phyloP scores from a whole-genome alignment of 1,140 invertebrate genomes.

The Trichogramma pretiosum region DNA sequence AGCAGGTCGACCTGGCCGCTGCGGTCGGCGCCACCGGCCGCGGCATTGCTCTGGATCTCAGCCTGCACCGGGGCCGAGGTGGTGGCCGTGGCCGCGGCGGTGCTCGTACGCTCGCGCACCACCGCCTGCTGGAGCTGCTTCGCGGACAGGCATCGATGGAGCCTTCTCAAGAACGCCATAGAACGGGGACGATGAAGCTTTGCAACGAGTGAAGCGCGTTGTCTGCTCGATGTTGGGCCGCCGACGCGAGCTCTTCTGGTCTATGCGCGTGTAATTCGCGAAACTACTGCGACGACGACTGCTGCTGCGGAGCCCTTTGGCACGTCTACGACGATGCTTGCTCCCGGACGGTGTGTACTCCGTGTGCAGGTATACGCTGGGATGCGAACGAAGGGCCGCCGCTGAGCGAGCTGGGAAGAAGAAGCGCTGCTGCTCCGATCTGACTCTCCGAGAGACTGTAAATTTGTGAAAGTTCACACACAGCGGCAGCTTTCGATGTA shows the following conservation, averaged over 20 bases:
- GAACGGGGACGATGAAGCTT: too few relatives aligned
- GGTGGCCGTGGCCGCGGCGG: background rate
- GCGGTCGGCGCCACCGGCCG: background rate
- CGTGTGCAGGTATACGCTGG: too few relatives aligned
- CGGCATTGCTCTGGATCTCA: background rate
- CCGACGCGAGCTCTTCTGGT: conserved; percentile 4
- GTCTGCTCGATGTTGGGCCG: background rate
- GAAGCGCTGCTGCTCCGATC: too few relatives aligned
- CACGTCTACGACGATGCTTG: background rate
- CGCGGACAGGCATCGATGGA: conserved; percentile 29
- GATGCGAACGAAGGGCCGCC: too few relatives aligned
- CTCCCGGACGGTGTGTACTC: too few relatives aligned
- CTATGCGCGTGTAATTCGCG: background rate
- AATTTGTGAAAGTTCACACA: too few relatives aligned
- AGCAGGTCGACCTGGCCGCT: conserved; percentile 59
- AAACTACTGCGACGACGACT: background rate
- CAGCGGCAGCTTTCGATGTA: too few relatives aligned
- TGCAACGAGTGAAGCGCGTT: background rate
- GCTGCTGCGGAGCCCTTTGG: background rate
- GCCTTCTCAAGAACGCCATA: conserved; percentile 38
- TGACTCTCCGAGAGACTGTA: too few relatives aligned
- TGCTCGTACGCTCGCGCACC: conserved; percentile 7
- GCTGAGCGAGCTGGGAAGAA: too few relatives aligned
- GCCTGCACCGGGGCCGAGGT: background rate
- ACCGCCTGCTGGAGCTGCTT: conserved; percentile 24